Conservation (phyloP, 2,888 invertebrate species). For the Ischnura elegans region DNA sequence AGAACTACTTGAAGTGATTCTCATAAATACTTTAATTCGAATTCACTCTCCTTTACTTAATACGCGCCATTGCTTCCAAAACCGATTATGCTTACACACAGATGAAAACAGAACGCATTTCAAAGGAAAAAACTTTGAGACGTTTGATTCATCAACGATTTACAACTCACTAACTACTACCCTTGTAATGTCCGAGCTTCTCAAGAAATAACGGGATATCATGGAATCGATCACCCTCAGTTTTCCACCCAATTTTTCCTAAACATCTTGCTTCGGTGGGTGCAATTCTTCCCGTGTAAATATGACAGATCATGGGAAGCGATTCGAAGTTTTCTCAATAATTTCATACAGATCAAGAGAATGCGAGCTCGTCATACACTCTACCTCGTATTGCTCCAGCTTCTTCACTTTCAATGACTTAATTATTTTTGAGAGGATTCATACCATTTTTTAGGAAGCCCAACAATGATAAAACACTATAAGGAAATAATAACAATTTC, state of each 20-base stretch:
- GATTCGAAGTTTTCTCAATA: slow-evolving; percentile 31
- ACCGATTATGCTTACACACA: slow-evolving; percentile 38
- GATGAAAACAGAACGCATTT: slow-evolving; percentile 53
- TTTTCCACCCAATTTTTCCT: neutral
- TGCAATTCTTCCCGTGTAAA: neutral
- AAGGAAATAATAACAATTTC: slow-evolving; percentile 57
- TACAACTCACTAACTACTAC: slow-evolving; percentile 69
- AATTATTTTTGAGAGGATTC: slow-evolving; percentile 64
- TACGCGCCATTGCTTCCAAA: neutral
- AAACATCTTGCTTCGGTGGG: slow-evolving; percentile 40
- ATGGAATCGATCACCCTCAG: slow-evolving; percentile 21
- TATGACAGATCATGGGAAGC: neutral
- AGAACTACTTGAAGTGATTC: slow-evolving; percentile 27
- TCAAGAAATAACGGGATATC: slow-evolving; percentile 54
- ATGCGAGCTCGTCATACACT: slow-evolving; percentile 34
- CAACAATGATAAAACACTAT: slow-evolving; percentile 65
- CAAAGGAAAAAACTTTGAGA: slow-evolving; percentile 61
- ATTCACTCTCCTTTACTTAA: slow-evolving; percentile 19
- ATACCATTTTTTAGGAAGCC: slow-evolving; percentile 60
- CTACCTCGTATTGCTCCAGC: slow-evolving; percentile 47
- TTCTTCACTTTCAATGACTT: slow-evolving; percentile 64
- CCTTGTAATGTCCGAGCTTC: slow-evolving; percentile 70
- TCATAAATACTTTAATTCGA: slow-evolving; percentile 8
- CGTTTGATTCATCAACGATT: slow-evolving; percentile 55
- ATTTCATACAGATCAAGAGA: slow-evolving; percentile 28